Percentiles rank a stretch among this genome's conserved stretches.
These are phyloP conservation scores for Drosophila kambysellisi DNA, from an alignment of 2,888 invertebrate genomes.

Conservation along the genomic window DNA sequence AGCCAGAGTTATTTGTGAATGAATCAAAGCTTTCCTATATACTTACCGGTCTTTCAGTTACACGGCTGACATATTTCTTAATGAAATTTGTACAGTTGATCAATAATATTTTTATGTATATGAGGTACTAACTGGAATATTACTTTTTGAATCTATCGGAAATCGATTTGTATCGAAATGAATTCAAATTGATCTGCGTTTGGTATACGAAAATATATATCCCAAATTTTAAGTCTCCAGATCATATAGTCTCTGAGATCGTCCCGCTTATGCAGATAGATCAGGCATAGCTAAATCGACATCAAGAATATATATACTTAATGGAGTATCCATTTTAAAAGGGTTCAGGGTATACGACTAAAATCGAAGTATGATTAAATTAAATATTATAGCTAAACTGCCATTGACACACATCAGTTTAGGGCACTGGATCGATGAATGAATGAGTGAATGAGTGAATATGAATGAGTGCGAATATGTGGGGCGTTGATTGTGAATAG, in stretches of 20 bases:
- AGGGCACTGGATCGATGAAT: constrained; percentile 19
- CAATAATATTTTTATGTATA: neutral
- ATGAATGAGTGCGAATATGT: neutral
- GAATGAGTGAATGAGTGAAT: constrained; percentile 5
- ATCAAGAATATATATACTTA: neutral
- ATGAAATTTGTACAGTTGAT: neutral
- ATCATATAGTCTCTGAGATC: neutral
- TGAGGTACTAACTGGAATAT: neutral
- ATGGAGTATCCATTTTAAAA: neutral
- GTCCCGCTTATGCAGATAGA: neutral
- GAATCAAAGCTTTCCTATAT: neutral
- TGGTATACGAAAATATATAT: neutral
- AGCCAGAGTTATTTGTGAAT: neutral
- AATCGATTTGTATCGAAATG: neutral
- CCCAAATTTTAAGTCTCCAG: neutral
- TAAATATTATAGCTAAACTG: neutral
- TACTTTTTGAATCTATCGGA: too few species aligned
- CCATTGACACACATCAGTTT: constrained; percentile 13
- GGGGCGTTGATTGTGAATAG: neutral
- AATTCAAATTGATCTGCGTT: neutral
- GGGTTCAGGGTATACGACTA: neutral
- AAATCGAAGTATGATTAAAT: neutral
- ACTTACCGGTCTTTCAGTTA: neutral
- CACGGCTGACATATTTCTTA: neutral
- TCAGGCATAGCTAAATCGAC: neutral